Percentiles rank a stretch among this genome's conserved stretches.
Conservation (phyloP, 2,888 invertebrate genomes). For the Phengaris arion region DNA sequence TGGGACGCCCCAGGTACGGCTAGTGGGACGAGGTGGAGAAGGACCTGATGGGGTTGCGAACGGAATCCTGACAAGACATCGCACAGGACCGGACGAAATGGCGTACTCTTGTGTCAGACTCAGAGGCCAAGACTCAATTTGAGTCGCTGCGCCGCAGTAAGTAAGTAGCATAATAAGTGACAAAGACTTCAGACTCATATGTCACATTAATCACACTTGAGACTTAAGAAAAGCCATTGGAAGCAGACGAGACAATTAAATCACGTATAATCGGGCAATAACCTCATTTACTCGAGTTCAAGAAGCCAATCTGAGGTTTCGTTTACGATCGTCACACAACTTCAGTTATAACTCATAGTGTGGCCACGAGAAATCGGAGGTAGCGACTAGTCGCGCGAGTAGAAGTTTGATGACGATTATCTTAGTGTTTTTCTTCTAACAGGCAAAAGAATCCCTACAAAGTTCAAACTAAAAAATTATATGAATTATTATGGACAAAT, state of each 20-base stretch:
- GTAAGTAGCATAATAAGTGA: not conserved
- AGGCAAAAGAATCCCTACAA: too few relatives aligned
- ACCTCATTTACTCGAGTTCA: slow-evolving; percentile 2
- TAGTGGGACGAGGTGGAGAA: not conserved
- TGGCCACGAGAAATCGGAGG: not conserved
- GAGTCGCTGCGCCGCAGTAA: too few relatives aligned
- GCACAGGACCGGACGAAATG: not conserved
- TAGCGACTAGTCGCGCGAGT: not conserved
- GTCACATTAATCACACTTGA: slow-evolving; percentile 11
- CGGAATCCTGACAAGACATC: not conserved
- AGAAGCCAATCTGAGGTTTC: slow-evolving; percentile 12
- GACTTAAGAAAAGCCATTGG: slow-evolving; percentile 16
- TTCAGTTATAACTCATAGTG: not conserved
- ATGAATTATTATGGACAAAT: too few relatives aligned
- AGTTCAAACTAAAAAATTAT: too few relatives aligned
- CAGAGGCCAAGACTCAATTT: not conserved
- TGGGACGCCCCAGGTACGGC: not conserved
- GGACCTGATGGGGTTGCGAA: not conserved
- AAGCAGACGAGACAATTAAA: slow-evolving; percentile 10
- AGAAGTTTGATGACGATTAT: not conserved
- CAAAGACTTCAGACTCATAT: not conserved
- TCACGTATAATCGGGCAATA: slow-evolving; percentile 16
- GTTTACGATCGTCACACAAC: not conserved
- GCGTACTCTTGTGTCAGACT: not conserved
- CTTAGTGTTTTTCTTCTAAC: too few relatives aligned